These are phyloP conservation scores for Hyalella azteca DNA, from an alignment of 2,888 invertebrate species.

Conservation along the genomic window DNA sequence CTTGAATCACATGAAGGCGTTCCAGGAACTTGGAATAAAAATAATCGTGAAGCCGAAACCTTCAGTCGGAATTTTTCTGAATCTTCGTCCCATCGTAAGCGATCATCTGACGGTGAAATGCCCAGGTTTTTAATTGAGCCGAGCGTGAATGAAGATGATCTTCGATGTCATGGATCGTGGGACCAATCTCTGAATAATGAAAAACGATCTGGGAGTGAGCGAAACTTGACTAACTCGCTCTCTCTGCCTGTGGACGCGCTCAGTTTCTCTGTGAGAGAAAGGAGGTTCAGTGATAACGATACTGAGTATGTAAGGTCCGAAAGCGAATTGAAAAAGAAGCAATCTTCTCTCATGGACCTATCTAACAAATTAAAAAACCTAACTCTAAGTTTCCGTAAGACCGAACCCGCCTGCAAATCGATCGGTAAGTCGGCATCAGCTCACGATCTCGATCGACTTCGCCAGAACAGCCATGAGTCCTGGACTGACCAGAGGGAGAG, in stretches of 20 bases:
- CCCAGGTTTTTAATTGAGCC: slow-evolving; percentile 1
- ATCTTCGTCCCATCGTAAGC: not conserved
- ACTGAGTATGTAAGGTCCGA: not conserved
- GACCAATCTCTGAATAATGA: not conserved
- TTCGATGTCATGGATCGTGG: too few relatives aligned
- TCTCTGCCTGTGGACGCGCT: slow-evolving; percentile 1
- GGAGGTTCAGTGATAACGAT: slow-evolving; percentile 8
- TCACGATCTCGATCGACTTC: slow-evolving; percentile 1
- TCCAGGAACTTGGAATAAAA: not conserved
- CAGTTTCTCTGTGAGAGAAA: not conserved
- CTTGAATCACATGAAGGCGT: not conserved
- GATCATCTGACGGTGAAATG: not conserved
- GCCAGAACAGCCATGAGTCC: not conserved
- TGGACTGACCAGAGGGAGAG: not conserved
- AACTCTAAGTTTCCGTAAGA: not conserved
- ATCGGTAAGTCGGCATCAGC: not conserved
- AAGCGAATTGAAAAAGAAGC: not conserved
- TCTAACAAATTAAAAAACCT: not conserved
- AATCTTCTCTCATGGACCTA: not conserved
- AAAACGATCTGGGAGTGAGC: not conserved
- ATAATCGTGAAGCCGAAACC: not conserved
- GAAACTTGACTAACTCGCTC: not conserved
- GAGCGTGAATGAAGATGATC: not conserved
- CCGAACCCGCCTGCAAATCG: not conserved
- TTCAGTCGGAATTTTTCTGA: not conserved